These are phyloP conservation scores for Drosophila macrospina DNA, from an alignment of 2,888 invertebrate species.

Conservation along the genomic window DNA sequence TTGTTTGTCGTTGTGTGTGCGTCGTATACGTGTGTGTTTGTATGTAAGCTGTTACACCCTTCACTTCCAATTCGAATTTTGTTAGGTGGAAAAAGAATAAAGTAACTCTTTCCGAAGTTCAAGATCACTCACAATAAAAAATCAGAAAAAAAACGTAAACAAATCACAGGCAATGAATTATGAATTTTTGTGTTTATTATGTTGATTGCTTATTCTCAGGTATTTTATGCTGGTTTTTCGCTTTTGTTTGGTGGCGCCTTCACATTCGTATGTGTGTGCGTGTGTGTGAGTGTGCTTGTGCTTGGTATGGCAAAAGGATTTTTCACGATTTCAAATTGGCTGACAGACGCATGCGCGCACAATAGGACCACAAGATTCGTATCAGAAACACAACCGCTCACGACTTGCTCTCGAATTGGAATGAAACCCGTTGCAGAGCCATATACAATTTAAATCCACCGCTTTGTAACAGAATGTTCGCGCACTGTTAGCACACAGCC, in stretches of 20 bases:
- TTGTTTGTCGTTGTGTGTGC: constrained; percentile 30
- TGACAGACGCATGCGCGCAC: constrained; percentile 72
- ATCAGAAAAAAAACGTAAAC: constrained; percentile 72
- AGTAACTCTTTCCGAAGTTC: constrained; percentile 39
- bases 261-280: constrained; percentile 31
- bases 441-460: constrained; percentile 59
- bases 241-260: constrained; percentile 48
- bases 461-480: constrained; percentile 40
- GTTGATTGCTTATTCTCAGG: constrained; percentile 46
- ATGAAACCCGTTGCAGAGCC: constrained; percentile 71
- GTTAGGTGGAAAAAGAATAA: constrained; percentile 28
- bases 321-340: constrained; percentile 67
- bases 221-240: constrained; percentile 39
- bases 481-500: constrained; percentile 13
- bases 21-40: constrained; percentile 16
- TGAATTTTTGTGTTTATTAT: constrained; percentile 30
- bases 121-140: constrained; percentile 68
- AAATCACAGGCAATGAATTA: constrained; percentile 67
- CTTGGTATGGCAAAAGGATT: constrained; percentile 72
- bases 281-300: constrained; percentile 27
- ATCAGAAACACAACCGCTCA: constrained; percentile 72
- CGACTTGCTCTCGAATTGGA: constrained; percentile 82
- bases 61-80: constrained; percentile 68
- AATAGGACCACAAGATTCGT: constrained; percentile 57
- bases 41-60: constrained; percentile 61